Percentiles rank a stretch among this genome's conserved stretches.
Evolutionary conservation across 1,140 invertebrate genomes (phyloP).

Genomic region (Papilio dardanus): DNA sequence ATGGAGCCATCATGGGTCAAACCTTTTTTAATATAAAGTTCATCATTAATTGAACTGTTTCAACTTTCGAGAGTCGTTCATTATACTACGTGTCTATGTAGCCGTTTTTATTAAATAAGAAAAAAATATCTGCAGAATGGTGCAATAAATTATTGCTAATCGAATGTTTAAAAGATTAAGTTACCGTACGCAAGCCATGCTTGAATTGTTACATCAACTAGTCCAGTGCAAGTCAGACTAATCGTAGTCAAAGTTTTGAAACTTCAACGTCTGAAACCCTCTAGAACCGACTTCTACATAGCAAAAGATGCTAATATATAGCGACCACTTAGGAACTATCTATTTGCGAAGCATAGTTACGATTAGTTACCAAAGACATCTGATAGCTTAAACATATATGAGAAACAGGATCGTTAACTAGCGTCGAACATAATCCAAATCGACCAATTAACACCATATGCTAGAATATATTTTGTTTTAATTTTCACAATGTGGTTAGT

Average conservation of each 20-base stretch:
- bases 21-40: no score
- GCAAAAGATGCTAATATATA: background rate
- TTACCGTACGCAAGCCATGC: background rate
- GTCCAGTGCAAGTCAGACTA: background rate
- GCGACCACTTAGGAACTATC: background rate
- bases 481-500: background rate
- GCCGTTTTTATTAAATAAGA: no score
- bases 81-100: no score
- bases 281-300: background rate
- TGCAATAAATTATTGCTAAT: no score
- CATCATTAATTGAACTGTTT: no score
- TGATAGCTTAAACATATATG: background rate
- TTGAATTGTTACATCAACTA: background rate
- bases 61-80: no score
- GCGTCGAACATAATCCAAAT: background rate
- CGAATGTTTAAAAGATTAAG: background rate
- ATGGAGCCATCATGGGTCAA: no score
- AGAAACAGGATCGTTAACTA: background rate
- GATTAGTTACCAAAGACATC: background rate
- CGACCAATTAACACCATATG: background rate
- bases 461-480: background rate
- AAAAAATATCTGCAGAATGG: no score
- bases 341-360: background rate
- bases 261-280: constrained; percentile 5
- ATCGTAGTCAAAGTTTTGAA: constrained; percentile 11